These are phyloP conservation scores for Syritta pipiens DNA, from an alignment of 2,888 invertebrate genomes.

Conservation along the genomic window DNA sequence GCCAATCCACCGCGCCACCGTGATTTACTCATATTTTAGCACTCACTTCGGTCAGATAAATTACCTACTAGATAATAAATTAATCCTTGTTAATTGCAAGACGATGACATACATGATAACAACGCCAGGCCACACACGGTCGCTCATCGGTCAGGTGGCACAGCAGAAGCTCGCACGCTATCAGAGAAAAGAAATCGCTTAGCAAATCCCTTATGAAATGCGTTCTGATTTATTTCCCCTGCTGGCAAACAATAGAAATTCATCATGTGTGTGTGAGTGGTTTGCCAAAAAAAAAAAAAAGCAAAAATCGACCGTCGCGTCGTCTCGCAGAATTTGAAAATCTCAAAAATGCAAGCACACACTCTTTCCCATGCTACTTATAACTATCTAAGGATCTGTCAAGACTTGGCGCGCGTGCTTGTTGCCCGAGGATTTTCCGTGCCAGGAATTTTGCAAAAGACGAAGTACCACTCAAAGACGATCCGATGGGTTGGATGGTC, in stretches of 20 bases:
- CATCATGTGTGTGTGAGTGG: slow-evolving; percentile 45
- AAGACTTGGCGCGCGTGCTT: slow-evolving; percentile 36
- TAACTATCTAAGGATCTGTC: slow-evolving; percentile 61
- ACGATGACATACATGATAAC: slow-evolving; percentile 65
- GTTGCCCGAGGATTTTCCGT: not conserved
- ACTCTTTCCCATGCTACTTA: slow-evolving; percentile 30
- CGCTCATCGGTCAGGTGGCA: slow-evolving; percentile 36
- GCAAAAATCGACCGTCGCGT: not conserved
- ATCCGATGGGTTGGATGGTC: too few relatives aligned
- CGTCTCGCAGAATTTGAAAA: not conserved
- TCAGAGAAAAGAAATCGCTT: slow-evolving; percentile 51
- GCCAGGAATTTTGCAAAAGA: slow-evolving; percentile 67
- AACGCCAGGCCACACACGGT: slow-evolving; percentile 13
- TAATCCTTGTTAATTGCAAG: slow-evolving; percentile 61
- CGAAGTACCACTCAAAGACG: slow-evolving; percentile 23
- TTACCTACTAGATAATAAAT: slow-evolving; percentile 68
- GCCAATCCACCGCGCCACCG: slow-evolving; percentile 19
- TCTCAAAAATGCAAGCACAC: slow-evolving; percentile 49
- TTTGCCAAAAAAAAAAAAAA: slow-evolving; percentile 46
- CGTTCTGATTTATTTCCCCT: slow-evolving; percentile 46
- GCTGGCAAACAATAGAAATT: slow-evolving; percentile 54
- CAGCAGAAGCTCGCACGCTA: slow-evolving; percentile 3
- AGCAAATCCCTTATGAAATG: slow-evolving; percentile 62
- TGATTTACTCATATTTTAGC: slow-evolving; percentile 66
- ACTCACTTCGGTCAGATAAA: slow-evolving; percentile 56